Percentiles rank a stretch among this genome's conserved stretches.
phyloP scores from a whole-genome alignment of 2,888 invertebrate species.

The Hirtodrosophila duncani region DNA sequence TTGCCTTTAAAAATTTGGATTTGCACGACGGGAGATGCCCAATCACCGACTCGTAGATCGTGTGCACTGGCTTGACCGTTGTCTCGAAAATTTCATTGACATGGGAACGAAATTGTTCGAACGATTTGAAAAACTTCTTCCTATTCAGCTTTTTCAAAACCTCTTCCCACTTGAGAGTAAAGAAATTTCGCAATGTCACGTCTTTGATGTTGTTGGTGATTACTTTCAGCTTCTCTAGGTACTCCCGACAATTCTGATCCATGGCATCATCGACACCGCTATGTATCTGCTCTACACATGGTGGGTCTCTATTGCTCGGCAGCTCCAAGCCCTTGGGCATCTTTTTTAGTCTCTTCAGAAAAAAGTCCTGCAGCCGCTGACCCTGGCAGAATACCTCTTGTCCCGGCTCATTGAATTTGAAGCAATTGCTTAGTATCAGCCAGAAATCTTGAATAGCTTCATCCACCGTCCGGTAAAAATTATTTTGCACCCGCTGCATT shows the following conservation, averaged over 20 bases:
- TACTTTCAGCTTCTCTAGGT: constrained; percentile 23
- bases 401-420: constrained; percentile 10
- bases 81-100: constrained; percentile 19
- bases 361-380: constrained; percentile 23
- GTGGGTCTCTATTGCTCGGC: constrained; percentile 21
- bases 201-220: constrained; percentile 25
- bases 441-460: constrained; percentile 23
- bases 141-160: constrained; percentile 34
- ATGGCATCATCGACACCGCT: not conserved
- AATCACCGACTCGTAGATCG: constrained; percentile 18
- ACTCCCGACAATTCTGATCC: not conserved
- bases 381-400: constrained; percentile 23
- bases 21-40: not conserved
- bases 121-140: constrained; percentile 25
- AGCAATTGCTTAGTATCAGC: constrained; percentile 29
- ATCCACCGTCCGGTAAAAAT: constrained; percentile 18
- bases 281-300: not conserved
- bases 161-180: constrained; percentile 28
- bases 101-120: constrained; percentile 21
- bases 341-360: not conserved
- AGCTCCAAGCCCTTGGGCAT: constrained; percentile 27
- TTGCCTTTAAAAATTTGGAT: too few relatives aligned
- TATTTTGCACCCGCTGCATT: constrained; percentile 30
- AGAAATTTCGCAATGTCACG: constrained; percentile 20
- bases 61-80: constrained; percentile 9